Evolutionary conservation across 2,888 invertebrate species (phyloP).

Genomic region (Deilephila elpenor): DNA sequence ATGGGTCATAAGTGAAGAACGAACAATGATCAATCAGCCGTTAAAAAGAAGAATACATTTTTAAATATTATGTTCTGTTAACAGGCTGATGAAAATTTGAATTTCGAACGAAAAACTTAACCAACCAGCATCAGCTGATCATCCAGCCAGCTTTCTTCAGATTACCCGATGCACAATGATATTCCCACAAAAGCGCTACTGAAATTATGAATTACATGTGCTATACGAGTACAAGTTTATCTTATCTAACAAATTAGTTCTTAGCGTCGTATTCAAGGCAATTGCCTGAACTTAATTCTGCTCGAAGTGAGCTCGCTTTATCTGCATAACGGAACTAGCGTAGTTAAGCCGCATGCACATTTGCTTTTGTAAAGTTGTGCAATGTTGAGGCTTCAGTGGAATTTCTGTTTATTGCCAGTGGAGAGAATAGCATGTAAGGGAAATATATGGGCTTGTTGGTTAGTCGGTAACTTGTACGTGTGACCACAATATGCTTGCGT

Average conservation of each 20-base stretch:
- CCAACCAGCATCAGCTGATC: too few relatives aligned
- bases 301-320: conserved; percentile 53
- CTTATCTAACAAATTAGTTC: conserved; percentile 17
- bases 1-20: too few relatives aligned
- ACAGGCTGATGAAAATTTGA: too few relatives aligned
- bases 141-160: too few relatives aligned
- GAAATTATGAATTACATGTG: neutral
- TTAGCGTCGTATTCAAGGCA: conserved; percentile 9
- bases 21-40: too few relatives aligned
- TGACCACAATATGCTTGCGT: neutral
- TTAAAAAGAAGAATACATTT: too few relatives aligned
- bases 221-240: neutral
- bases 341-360: conserved; percentile 52
- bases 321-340: conserved; percentile 55
- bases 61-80: too few relatives aligned
- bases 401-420: conserved; percentile 14
- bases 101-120: too few relatives aligned
- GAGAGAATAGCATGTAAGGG: neutral
- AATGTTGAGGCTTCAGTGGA: neutral
- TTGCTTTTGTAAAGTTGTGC: conserved; percentile 37
- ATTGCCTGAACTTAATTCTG: conserved; percentile 57
- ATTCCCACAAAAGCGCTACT: too few relatives aligned
- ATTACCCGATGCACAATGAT: too few relatives aligned
- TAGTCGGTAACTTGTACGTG: neutral
- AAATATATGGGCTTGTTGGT: conserved; percentile 5